Percentiles rank a stretch among this genome's conserved stretches.
Evolutionary conservation across 1,140 invertebrate genomes (phyloP).

Genomic region (Achatina immaculata): DNA sequence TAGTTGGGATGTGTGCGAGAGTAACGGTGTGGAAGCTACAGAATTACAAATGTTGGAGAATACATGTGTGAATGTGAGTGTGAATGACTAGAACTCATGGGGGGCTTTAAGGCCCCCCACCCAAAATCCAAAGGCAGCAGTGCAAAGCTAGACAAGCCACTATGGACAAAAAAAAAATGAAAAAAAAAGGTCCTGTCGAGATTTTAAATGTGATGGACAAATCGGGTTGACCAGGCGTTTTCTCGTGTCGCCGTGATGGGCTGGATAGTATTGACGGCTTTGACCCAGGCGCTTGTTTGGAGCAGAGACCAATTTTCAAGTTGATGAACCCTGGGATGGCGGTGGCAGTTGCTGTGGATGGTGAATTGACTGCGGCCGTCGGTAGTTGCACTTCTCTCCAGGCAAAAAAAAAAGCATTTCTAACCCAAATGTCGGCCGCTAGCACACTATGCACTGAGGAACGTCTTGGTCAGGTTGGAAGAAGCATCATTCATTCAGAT

Average conservation of each 20-base stretch:
- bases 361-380: no score
- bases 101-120: conserved; percentile 2
- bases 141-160: conserved; percentile 30
- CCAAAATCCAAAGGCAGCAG: conserved; percentile 34
- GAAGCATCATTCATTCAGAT: conserved; percentile 21
- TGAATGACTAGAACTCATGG: conserved; percentile 28
- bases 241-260: not conserved
- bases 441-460: not conserved
- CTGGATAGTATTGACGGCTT: no score
- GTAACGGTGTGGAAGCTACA: not conserved
- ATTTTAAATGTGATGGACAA: conserved; percentile 3
- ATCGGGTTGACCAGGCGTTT: conserved; percentile 11
- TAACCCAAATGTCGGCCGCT: no score
- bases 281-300: no score
- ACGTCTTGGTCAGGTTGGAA: not conserved
- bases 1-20: conserved; percentile 27
- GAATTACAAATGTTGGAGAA: not conserved
- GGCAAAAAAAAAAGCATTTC: no score
- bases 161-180: no score
- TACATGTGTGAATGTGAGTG: conserved; percentile 5
- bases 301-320: no score
- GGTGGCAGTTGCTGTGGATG: no score
- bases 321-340: no score
- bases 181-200: conserved; percentile 18
- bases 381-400: no score